Conservation (phyloP, 2,888 invertebrate genomes). For the Nymphalis urticae region DNA sequence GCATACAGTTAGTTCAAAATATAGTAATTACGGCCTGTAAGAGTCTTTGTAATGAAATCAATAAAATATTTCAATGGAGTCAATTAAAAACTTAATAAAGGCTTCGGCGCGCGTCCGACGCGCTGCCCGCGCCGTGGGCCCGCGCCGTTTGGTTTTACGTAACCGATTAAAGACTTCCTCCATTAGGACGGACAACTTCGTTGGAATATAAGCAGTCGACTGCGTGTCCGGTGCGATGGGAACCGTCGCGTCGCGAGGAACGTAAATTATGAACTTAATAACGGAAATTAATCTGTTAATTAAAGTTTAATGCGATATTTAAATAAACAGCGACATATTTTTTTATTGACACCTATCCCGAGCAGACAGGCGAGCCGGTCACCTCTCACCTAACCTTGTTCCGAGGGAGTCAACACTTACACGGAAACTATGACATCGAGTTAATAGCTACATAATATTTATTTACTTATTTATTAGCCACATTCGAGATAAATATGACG, state of each 20-base stretch:
- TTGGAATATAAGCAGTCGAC: not conserved
- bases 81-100: conserved; percentile 1
- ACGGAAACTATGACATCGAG: no score
- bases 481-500: no score
- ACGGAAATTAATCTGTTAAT: not conserved
- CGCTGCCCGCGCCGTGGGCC: not conserved
- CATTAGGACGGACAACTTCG: not conserved
- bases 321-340: not conserved
- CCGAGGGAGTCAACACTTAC: no score
- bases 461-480: no score
- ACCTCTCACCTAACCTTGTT: no score
- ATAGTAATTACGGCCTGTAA: not conserved
- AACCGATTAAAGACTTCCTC: conserved; percentile 8
- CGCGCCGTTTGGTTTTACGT: not conserved
- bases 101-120: conserved; percentile 2
- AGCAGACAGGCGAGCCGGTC: no score
- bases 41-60: not conserved
- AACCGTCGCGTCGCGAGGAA: not conserved
- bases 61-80: not conserved
- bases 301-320: not conserved
- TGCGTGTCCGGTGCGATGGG: not conserved
- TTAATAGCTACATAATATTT: no score
- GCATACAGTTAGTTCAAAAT: no score
- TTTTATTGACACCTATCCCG: no score
- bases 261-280: not conserved